Conservation (phyloP, 2,797 vertebrate species). For the Chrosomus eos region DNA sequence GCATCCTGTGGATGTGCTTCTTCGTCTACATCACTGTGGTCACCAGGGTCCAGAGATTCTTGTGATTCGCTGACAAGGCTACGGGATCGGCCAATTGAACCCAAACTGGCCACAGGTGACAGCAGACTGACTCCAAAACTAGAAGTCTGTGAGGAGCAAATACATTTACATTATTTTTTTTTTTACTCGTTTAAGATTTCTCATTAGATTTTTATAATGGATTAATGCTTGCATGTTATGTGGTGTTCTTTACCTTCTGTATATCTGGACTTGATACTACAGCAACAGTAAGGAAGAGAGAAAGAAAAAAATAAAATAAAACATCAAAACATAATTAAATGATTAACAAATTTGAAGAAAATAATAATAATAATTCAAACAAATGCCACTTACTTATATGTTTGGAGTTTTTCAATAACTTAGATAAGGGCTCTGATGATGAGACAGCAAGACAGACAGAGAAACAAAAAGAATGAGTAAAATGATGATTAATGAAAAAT, state of each 20-base stretch:
- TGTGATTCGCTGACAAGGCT: constrained; percentile 82
- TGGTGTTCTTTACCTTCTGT: constrained; percentile 77
- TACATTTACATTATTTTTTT: not conserved
- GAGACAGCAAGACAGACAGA: constrained; percentile 30
- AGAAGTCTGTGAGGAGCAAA: constrained; percentile 70
- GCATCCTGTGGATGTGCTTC: constrained; percentile 82
- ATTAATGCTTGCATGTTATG: not conserved
- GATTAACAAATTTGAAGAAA: not conserved
- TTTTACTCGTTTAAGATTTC: not conserved
- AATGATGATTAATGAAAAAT: not conserved
- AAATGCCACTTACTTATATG: constrained; percentile 82
- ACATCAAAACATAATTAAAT: not conserved
- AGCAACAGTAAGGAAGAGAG: constrained; percentile 22
- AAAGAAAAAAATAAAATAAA: not conserved
- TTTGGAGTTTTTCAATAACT: constrained; percentile 90
- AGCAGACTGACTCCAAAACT: constrained; percentile 79
- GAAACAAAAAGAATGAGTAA: not conserved
- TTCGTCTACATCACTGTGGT: constrained; percentile 83
- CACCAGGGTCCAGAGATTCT: constrained; percentile 80
- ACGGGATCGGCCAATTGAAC: constrained; percentile 79
- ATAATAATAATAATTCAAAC: not conserved
- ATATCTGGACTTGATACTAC: constrained; percentile 79
- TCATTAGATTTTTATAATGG: constrained; percentile 14
- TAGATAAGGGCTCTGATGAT: constrained; percentile 89
- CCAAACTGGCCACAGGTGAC: constrained; percentile 82